These are phyloP conservation scores for Coleophora deauratella DNA, from an alignment of 2,888 invertebrate species.

Conservation along the genomic window DNA sequence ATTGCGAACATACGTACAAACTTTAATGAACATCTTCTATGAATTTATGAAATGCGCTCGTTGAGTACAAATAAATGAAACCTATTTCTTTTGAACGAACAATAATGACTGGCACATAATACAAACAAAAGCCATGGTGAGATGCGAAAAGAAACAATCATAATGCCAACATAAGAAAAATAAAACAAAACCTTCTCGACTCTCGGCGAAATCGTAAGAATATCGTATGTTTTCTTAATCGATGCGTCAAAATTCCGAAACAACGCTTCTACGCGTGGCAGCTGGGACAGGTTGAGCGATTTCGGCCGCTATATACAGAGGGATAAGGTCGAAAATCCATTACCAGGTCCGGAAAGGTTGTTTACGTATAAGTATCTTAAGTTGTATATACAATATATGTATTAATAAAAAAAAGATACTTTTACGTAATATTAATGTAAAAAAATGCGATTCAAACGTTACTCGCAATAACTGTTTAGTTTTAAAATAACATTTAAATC, in stretches of 20 bases:
- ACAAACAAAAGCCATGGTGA: too few relatives aligned
- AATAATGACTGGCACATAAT: too few relatives aligned
- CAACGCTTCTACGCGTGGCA: constrained; percentile 59
- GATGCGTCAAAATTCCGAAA: constrained; percentile 59
- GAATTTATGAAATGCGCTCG: too few relatives aligned
- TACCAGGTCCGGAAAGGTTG: not conserved
- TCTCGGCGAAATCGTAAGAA: constrained; percentile 56
- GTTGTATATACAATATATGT: not conserved
- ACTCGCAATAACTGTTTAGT: too few relatives aligned
- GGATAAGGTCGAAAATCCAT: constrained; percentile 31
- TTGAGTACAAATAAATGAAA: too few relatives aligned
- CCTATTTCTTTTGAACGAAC: too few relatives aligned
- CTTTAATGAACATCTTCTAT: too few relatives aligned
- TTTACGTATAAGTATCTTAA: not conserved
- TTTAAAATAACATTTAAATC: too few relatives aligned
- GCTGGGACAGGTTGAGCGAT: constrained; percentile 66
- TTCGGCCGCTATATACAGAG: constrained; percentile 53
- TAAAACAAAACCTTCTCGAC: constrained; percentile 49
- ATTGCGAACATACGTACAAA: too few relatives aligned
- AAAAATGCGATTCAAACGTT: too few relatives aligned
- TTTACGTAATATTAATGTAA: too few relatives aligned
- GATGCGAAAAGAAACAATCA: constrained; percentile 2
- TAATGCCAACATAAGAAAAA: constrained; percentile 10
- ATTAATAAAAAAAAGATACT: not conserved
- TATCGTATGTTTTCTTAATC: constrained; percentile 56